Conservation (phyloP, 2,888 invertebrate genomes). For the Callyntrura guangdongensis region DNA sequence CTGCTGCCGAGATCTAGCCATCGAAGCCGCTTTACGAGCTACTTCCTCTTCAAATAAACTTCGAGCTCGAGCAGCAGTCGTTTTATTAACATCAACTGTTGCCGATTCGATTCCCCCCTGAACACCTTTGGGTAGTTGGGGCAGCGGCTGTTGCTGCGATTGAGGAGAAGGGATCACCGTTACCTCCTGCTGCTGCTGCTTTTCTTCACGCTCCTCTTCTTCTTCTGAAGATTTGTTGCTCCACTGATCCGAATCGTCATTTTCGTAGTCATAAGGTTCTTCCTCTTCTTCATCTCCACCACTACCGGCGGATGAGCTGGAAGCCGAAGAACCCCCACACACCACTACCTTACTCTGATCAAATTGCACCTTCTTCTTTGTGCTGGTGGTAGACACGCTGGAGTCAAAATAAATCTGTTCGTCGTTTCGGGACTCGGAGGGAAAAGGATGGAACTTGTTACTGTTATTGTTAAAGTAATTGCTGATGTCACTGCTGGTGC, state of each 20-base stretch:
- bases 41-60: conserved; percentile 80
- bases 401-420: conserved; percentile 80
- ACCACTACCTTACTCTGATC: conserved; percentile 80
- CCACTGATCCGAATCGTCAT: conserved; percentile 77
- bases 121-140: not conserved
- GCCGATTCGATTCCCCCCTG: not conserved
- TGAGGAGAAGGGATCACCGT: not conserved
- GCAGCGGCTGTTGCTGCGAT: conserved; percentile 21
- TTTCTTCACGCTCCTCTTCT: conserved; percentile 52
- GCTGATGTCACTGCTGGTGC: conserved; percentile 18
- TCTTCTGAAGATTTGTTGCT: conserved; percentile 72
- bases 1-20: conserved; percentile 71
- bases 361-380: conserved; percentile 84
- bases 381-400: conserved; percentile 70
- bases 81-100: not conserved
- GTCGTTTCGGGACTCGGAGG: not conserved
- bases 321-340: conserved; percentile 76
- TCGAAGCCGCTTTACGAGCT: conserved; percentile 77
- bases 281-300: conserved; percentile 57
- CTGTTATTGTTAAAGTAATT: not conserved
- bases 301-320: conserved; percentile 40
- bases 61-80: not conserved
- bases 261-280: conserved; percentile 66
- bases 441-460: not conserved
- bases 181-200: conserved; percentile 8